Evolutionary conservation across 2,797 vertebrate species (phyloP), one percentile per base, ranked within the genome.

Genomic region (Miichthys miiuy): DNA sequence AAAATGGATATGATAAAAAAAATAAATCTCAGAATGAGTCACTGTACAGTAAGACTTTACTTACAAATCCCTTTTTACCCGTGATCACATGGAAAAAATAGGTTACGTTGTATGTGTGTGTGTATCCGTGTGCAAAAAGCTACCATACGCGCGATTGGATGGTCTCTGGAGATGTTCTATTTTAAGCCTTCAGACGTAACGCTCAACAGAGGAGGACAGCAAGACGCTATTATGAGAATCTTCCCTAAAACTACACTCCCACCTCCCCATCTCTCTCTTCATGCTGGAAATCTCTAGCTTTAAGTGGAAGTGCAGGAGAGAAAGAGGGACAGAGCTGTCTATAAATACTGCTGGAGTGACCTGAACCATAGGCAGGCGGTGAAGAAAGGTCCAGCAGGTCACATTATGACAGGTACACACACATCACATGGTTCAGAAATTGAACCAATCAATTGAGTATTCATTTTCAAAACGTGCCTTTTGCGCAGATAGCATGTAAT

Each of bases 131-230:
- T 46, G 60, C 48, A 46, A 58, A 48, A 79, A 80, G 72, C 68
- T 54, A 52, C n/a, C 50, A 65, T 68, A 62, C 55, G 12, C 62
- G 6, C 13, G 64, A 85, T 64, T 62, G 63, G 81, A 56, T 47
- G 25, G 81, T 90, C 89, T 84, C 77, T 41, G 58, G 87, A 81
- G 87, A 89, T 68, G 84, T 84, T 85, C 91, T 92, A 92, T 92
- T 92, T 90, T 91, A 16, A 91, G 88, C 81, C 58, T 64, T 71
- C 30, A 64, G 69, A 81, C 27, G 56, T 79, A 86, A 82, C 51
- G 67, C 90, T 86, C 80, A 84, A 78, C 81, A 83, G 76, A 83
- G 81, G 84, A 85, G 77, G 83, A 83, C 77, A 87, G 79, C 58
- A 30, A 86, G 68, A 56, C 66, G 16, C 80, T 87, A 75, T 87